Base-by-base conservation (phyloP, 2,888 invertebrate genomes). In the Andrena hattorfiana region DNA sequence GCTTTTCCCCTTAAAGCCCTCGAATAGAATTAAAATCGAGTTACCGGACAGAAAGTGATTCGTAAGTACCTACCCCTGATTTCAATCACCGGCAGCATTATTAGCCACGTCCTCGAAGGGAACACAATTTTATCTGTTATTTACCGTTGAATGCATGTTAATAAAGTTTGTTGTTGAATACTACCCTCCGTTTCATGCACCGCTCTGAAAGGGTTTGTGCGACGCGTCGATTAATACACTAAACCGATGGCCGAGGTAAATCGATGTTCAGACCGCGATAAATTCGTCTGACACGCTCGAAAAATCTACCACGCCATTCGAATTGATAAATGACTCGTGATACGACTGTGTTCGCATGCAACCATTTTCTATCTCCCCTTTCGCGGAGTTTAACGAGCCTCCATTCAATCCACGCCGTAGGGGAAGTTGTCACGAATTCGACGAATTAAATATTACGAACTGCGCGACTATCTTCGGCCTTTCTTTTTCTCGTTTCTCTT, bases 271-370 rank as follows among this genome's bases (percentile, higher is more conserved):
- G 42, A 28, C 54, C n/a, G n/a, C 42, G 79, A 67, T 73, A 81
- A 81, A 79, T 80, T 79, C 73, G 23, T 16, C 8, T 13, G 49
- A 42, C 23, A n/a, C 64, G 16, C 20, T 68, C 8, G 48, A 73
- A 81, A 78, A 66, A 51, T 16, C 3, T 30, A 42, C 20, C 51
- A 42, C 48, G 66, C 32, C 26, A 49, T 81, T 79, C 54, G 73
- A 73, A 79, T 73, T 79, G 81, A 81, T 79, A 67, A 81, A 81
- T 63, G 67, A 72, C 60, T 67, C 59, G 80, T 16, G 66, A 70
- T 77, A 64, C 68, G 35, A 35, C 54, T n/a, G 35, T 28, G 16
- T 63, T 28, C 42, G 59, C 51, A 10, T 48, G 35, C 42, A 16
- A 67, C 54, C 60, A 73, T 73, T 81, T 68, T 49, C 42, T 62